A percentile compares a stretch with the other conserved stretches of the same genome.
Evolutionary conservation across 2,113 vertebrate genomes (phyloP).

Genomic region (Mustelus asterias): DNA sequence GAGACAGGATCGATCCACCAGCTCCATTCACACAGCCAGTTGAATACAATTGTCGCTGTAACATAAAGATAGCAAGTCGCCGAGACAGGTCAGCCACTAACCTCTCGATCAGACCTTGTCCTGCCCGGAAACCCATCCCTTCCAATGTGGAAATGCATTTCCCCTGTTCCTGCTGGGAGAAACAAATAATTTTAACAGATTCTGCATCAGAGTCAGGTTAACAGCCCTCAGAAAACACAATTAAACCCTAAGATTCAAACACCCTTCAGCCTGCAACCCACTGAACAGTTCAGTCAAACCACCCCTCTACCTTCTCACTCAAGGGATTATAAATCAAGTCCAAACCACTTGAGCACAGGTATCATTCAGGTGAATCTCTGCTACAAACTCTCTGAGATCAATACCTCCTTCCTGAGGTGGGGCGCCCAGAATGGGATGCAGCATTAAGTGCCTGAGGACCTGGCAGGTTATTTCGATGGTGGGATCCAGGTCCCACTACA

Average conservation of each 20-base stretch:
- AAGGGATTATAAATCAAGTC: not conserved
- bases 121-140: conserved; percentile 74
- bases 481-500: not conserved
- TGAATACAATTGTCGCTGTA: not conserved
- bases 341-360: not conserved
- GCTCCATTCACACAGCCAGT: not conserved
- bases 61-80: not conserved
- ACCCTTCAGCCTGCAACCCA: not conserved
- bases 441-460: not conserved
- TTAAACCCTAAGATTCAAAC: not conserved
- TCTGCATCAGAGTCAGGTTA: not conserved
- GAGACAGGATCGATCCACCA: not conserved
- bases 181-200: conserved; percentile 8
- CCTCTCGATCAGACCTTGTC: conserved; percentile 77
- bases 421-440: no score
- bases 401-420: not conserved
- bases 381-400: not conserved
- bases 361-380: not conserved
- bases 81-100: conserved; percentile 40
- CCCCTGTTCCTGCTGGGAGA: conserved; percentile 57
- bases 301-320: not conserved
- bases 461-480: not conserved
- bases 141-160: conserved; percentile 63
- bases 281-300: not conserved
- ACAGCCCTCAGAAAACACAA: not conserved